Conservation (phyloP, 2,888 invertebrate species). For the Acrobasis consociella region DNA sequence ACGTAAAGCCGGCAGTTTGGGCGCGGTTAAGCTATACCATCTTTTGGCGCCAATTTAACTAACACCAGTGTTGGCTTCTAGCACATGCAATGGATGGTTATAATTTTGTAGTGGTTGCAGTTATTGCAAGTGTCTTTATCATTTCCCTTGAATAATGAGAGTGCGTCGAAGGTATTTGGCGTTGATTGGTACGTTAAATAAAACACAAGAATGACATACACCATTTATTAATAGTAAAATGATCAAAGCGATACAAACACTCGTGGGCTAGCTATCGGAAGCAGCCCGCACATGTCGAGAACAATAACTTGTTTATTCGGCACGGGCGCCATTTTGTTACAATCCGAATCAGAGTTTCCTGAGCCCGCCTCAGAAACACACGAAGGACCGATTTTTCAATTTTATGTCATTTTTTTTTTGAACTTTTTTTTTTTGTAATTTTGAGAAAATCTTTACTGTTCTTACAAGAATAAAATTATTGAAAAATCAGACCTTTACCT, state of each 20-base stretch:
- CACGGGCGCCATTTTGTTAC: not conserved
- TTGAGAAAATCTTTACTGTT: too few relatives aligned
- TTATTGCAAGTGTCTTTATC: too few relatives aligned
- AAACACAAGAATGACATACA: slow-evolving; percentile 58
- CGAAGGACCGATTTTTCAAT: slow-evolving; percentile 26
- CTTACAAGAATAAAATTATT: not conserved
- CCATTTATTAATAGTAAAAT: slow-evolving; percentile 69
- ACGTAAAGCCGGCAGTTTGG: too few relatives aligned
- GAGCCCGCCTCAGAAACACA: not conserved
- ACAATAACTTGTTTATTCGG: slow-evolving; percentile 20
- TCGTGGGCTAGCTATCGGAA: slow-evolving; percentile 23
- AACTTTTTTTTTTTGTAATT: too few relatives aligned
- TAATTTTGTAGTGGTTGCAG: too few relatives aligned
- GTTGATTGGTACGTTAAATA: slow-evolving; percentile 34
- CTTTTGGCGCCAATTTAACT: too few relatives aligned
- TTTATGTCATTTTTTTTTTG: not conserved
- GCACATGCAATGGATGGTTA: too few relatives aligned
- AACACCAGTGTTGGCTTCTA: too few relatives aligned
- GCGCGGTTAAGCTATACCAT: too few relatives aligned
- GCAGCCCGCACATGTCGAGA: slow-evolving; percentile 12
- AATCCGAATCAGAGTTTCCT: not conserved
- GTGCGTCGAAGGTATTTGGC: not conserved
- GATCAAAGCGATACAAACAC: slow-evolving; percentile 64
- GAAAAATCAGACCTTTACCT: slow-evolving; percentile 1
- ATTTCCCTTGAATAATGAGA: too few relatives aligned